Base-by-base conservation (phyloP, 2,888 invertebrate species). In the Gymnosoma rotundatum region DNA sequence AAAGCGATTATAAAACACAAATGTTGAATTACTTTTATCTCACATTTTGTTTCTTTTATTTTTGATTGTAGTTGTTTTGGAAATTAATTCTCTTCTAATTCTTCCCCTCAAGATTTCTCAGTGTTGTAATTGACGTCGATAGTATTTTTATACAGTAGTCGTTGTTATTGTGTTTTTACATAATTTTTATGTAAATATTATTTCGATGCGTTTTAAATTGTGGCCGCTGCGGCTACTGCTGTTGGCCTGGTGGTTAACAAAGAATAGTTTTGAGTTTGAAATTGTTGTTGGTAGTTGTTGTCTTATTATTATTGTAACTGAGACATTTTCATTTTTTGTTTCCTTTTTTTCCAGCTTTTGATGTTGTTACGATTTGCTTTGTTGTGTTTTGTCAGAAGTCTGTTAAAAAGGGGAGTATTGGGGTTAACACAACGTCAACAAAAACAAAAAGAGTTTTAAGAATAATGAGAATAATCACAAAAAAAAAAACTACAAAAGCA, bases 361-460 rank as follows among this genome's bases (percentile, higher is more conserved):
- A 42, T 63, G 50, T 50, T 45, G 48, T 54, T 56, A 50, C 56
- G 63, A 48, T 69, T 48, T 69, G 45, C 25, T 73, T 72, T 69
- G 76, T 76, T 18, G 50, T 60, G 36, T 66, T 74, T 45, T 64
- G 42, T 16, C 54, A 74, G 56, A 32, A 56, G 63, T 72, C 52
- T 73, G 66, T 18, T 52, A 36, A 9, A 70, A 78, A 73, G 52
- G 72, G 79, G 79, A 79, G 79, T 79, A 66, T 69, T 75, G 75
- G 75, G 74, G 75, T 81, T 75, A 75, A 64, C 70, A 64, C 75
- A 81, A 75, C 66, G 10, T n/a, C 50, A 52, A 52, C 50, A 52
- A 52, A 1, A 70, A 42, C 69, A 76, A 63, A 36, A 70, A 52
- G 16, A 70, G 14, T 36, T 32, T n/a, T 38, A 38, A 56, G 25